phyloP scores from a whole-genome alignment of 2,113 vertebrate genomes.

The Salvelinus sp. region DNA sequence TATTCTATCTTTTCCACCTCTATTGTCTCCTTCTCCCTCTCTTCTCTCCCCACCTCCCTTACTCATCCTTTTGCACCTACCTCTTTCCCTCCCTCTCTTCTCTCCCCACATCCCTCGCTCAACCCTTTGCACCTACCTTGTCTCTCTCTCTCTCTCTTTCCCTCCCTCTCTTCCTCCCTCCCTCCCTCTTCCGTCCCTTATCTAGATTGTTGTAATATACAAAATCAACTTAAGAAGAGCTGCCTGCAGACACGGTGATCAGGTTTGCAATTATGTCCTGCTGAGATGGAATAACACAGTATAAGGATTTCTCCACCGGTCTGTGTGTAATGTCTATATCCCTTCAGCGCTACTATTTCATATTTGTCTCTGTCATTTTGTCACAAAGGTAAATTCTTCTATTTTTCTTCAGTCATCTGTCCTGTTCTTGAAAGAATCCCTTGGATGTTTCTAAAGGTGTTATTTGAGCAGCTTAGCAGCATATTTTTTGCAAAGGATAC shows the following conservation, averaged over 20 bases:
- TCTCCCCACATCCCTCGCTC: no score
- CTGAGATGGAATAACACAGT: constrained; percentile 43
- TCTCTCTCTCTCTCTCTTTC: no score
- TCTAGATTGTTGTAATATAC: constrained; percentile 43
- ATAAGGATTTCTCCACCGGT: background rate
- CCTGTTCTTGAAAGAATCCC: background rate
- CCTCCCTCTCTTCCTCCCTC: no score
- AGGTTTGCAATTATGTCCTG: constrained; percentile 26
- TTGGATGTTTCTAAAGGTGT: constrained; percentile 9
- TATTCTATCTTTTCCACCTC: background rate
- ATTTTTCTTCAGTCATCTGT: no score
- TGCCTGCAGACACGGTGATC: constrained; percentile 16
- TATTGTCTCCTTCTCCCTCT: constrained; percentile 5
- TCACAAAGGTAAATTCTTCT: no score
- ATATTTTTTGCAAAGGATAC: constrained; percentile 1
- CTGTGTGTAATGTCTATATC: background rate
- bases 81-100: background rate
- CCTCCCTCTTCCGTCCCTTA: background rate
- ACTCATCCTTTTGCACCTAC: no score
- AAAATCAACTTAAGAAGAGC: constrained; percentile 26
- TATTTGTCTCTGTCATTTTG: no score
- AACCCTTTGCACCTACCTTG: no score
- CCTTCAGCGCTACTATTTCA: constrained; percentile 9
- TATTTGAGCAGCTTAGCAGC: background rate
- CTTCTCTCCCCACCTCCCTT: no score